phyloP scores from a whole-genome alignment of 2,113 vertebrate genomes.

The Heteronetta atricapilla region DNA sequence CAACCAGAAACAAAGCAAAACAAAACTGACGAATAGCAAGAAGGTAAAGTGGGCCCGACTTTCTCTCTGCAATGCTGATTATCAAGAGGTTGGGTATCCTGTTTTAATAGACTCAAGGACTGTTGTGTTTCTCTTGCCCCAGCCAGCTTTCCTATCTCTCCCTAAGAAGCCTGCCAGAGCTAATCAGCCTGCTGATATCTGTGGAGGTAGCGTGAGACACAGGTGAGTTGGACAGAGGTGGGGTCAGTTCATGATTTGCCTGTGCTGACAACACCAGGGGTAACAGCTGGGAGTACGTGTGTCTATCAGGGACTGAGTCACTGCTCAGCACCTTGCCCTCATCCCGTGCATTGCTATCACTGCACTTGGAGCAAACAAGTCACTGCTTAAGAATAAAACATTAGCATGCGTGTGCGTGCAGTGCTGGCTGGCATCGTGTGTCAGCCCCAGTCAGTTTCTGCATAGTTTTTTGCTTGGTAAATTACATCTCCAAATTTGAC shows the following conservation, averaged over 20 bases:
- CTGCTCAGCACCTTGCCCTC: not conserved
- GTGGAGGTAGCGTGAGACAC: not conserved
- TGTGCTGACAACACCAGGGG: not conserved
- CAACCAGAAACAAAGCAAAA: not conserved
- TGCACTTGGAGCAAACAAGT: not conserved
- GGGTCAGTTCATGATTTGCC: not conserved
- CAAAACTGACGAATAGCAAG: not conserved
- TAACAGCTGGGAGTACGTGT: not conserved
- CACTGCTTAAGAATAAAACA: not conserved
- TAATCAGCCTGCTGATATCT: not conserved
- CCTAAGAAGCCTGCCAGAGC: not conserved
- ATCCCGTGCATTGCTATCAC: not conserved
- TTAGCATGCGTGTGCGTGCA: not conserved
- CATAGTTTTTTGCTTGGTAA: not conserved
- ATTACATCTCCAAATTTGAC: not conserved
- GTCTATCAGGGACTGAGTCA: not conserved
- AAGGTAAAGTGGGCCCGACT: not conserved
- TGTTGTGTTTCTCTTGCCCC: not conserved
- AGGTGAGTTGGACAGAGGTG: not conserved
- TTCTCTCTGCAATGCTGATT: not conserved
- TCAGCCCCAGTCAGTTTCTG: not conserved
- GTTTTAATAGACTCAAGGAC: not conserved
- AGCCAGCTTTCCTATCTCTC: not conserved
- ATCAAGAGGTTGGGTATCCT: not conserved
- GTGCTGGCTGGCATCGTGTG: not conserved